Conservation (phyloP, 1,140 invertebrate species). For the Drosophila bocki region DNA sequence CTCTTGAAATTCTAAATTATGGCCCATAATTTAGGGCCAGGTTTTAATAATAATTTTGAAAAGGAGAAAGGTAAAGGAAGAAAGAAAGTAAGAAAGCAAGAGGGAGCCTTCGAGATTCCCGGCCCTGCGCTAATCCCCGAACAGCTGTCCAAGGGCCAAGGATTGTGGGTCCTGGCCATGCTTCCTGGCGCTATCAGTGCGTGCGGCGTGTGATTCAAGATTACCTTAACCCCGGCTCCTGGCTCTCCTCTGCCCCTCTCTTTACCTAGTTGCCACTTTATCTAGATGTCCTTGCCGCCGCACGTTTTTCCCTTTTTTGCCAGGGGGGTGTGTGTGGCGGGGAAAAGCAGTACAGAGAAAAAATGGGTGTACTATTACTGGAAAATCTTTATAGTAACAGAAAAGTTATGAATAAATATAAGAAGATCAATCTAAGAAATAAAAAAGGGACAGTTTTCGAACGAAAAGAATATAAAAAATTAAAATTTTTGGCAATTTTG, state of each 20-base stretch:
- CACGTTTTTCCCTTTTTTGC: constrained; percentile 31
- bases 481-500: too few relatives aligned
- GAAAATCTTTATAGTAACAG: not conserved
- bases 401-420: not conserved
- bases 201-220: constrained; percentile 60
- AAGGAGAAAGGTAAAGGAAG: constrained; percentile 8
- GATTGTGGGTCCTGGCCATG: constrained; percentile 53
- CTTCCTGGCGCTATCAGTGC: constrained; percentile 61
- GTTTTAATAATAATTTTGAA: constrained; percentile 51
- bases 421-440: not conserved
- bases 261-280: constrained; percentile 53
- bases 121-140: constrained; percentile 55
- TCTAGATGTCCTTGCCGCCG: constrained; percentile 64
- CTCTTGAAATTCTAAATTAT: constrained; percentile 61
- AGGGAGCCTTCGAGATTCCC: constrained; percentile 17
- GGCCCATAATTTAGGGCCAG: constrained; percentile 58
- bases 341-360: constrained; percentile 4
- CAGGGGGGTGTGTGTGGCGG: too few relatives aligned
- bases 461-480: too few relatives aligned
- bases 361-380: not conserved
- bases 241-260: constrained; percentile 1
- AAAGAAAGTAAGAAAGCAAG: constrained; percentile 20
- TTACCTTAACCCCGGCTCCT: constrained; percentile 47
- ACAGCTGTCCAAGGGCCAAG: constrained; percentile 57
- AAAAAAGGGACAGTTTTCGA: too few relatives aligned